Conservation (phyloP, 2,113 vertebrate genomes). For the Rhizomys pruinosus region DNA sequence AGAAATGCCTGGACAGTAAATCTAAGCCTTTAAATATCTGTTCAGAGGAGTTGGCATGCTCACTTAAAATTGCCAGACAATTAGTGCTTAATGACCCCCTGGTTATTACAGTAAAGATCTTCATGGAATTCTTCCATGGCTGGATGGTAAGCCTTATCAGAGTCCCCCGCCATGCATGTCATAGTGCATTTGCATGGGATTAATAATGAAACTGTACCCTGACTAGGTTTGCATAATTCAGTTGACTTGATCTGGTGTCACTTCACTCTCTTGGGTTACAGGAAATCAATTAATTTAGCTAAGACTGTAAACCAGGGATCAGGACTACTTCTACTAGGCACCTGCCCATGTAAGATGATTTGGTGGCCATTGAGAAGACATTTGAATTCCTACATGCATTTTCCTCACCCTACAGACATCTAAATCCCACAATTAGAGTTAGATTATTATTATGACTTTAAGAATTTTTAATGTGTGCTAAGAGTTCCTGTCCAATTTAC, state of each 20-base stretch:
- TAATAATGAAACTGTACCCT: background rate
- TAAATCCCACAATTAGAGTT: background rate
- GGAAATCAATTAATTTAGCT: background rate
- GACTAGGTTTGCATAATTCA: background rate
- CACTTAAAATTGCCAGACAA: background rate
- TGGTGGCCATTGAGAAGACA: background rate
- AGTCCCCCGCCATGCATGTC: background rate
- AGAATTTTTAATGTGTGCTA: background rate
- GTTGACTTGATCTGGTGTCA: background rate
- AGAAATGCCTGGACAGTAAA: background rate
- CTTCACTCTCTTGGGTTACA: background rate
- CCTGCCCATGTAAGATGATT: background rate
- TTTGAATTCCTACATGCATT: background rate
- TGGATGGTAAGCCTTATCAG: background rate
- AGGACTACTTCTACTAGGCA: background rate
- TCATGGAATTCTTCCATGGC: background rate
- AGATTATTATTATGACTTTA: conserved; percentile 44
- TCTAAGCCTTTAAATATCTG: background rate
- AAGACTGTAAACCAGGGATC: background rate
- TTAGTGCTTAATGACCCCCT: background rate
- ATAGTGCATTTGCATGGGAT: background rate
- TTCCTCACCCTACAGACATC: background rate
- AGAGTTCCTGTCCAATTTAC: background rate
- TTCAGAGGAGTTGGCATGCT: background rate
- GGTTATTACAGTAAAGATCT: background rate